Conservation (phyloP, 2,113 vertebrate species). For the Larimichthys crocea region DNA sequence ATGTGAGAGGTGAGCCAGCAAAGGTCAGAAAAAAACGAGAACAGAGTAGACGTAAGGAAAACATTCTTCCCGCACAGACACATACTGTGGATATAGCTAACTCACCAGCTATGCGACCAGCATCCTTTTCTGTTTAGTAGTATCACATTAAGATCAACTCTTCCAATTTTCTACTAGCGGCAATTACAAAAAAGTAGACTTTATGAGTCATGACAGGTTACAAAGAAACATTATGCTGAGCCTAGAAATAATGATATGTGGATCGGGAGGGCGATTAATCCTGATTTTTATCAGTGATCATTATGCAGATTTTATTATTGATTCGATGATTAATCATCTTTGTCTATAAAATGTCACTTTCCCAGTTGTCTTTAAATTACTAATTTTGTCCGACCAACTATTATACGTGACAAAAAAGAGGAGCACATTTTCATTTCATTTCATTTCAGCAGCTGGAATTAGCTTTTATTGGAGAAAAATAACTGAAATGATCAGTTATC, state of each 20-base stretch:
- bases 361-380: not conserved
- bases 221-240: slow-evolving; percentile 1
- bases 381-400: not conserved
- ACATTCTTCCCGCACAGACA: slow-evolving; percentile 6
- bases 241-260: not conserved
- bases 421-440: not conserved
- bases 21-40: slow-evolving; percentile 61
- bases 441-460: not conserved
- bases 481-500: not conserved
- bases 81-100: not conserved
- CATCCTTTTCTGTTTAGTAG: slow-evolving; percentile 7
- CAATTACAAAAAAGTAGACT: slow-evolving; percentile 21
- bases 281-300: not conserved
- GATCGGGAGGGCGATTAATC: not conserved
- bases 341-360: not conserved
- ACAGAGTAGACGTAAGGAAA: slow-evolving; percentile 17
- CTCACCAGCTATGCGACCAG: slow-evolving; percentile 1
- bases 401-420: not conserved
- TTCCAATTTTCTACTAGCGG: slow-evolving; percentile 10
- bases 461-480: not conserved
- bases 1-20: slow-evolving; percentile 32
- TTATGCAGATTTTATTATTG: not conserved
- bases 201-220: slow-evolving; percentile 5
- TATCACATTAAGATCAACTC: slow-evolving; percentile 26
- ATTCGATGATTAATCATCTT: not conserved